Conservation (phyloP, 1,140 invertebrate species). For the Marisa cornuarietis region DNA sequence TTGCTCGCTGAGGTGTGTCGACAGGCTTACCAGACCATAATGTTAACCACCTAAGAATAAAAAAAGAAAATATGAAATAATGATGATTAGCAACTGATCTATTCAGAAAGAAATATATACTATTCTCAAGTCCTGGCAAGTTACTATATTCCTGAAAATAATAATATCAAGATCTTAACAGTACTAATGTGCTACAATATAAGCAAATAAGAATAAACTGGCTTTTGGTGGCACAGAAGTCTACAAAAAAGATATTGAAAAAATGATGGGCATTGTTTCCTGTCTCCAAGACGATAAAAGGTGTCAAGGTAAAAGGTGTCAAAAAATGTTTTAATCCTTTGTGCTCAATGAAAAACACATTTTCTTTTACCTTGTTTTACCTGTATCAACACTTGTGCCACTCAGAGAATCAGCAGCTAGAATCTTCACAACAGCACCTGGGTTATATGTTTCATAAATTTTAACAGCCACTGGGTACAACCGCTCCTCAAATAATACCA, state of each 20-base stretch:
- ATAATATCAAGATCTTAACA: not conserved
- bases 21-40: slow-evolving; percentile 81
- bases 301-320: slow-evolving; percentile 2
- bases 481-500: slow-evolving; percentile 74
- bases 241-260: too few relatives aligned
- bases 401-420: slow-evolving; percentile 72
- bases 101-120: too few relatives aligned
- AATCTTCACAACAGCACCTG: slow-evolving; percentile 84
- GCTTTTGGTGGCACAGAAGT: not conserved
- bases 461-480: slow-evolving; percentile 81
- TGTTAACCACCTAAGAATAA: slow-evolving; percentile 72
- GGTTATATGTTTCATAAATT: slow-evolving; percentile 90
- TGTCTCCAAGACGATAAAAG: not conserved
- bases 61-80: not conserved
- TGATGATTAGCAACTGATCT: too few relatives aligned
- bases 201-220: too few relatives aligned
- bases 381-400: slow-evolving; percentile 60
- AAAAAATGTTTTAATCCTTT: not conserved
- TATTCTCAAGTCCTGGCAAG: too few relatives aligned
- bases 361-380: slow-evolving; percentile 41
- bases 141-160: too few relatives aligned
- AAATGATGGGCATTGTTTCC: too few relatives aligned
- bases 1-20: slow-evolving; percentile 71
- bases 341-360: not conserved
- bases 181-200: too few relatives aligned